Evolutionary conservation across 2,888 invertebrate genomes (phyloP), one percentile per base, ranked within the genome.

Genomic region (Pristionchus maxplancki): DNA sequence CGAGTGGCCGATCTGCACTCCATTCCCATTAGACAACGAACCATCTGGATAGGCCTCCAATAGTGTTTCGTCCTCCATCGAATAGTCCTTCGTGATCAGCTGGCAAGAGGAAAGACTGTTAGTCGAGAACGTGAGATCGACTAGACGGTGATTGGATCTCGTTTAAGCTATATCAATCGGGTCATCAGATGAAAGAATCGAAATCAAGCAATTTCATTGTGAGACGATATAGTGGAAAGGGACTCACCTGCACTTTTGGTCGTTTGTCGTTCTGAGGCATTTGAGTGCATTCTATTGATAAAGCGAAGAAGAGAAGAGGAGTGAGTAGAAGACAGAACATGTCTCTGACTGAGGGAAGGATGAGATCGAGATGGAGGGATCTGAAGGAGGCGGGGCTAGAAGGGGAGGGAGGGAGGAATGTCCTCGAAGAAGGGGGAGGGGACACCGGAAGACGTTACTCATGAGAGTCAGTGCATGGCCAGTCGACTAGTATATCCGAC

Each of bases 41-140:
- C 86, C 86, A 34, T 87, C 86, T 50, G 71, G 67, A 50, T 50
- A 87, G 17, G 71, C 17, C 34, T 87, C 86, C 71, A 58, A 31
- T 11, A 34, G 31, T 2, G 28, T 5, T 24, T 87, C 86, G 20
- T 71, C 86, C 48, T 87, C 86, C 50, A 28, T 15, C 24, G 85
- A 48, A 24, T 87, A 87, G 48, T 87, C 71, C 44, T 48, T 48
- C 2, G 85, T 85, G 64, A 85, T 44, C 20, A 85, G 64, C 58
- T 64, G 64, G 40, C 28, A 85, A 0, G 17, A 28, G 34, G n/a
- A 37, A 58, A 11, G 31, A 11, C 24, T n/a, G 58, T 83, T 37
- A 37, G 34, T 34, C 37, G 44, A 24, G 82, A 58, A 82, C 44
- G 58, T 20, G 58, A 53, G 71, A 34, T 37, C 17, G 24, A 24